Conservation (phyloP, 2,888 invertebrate genomes). For the Megastigmus dorsalis region DNA sequence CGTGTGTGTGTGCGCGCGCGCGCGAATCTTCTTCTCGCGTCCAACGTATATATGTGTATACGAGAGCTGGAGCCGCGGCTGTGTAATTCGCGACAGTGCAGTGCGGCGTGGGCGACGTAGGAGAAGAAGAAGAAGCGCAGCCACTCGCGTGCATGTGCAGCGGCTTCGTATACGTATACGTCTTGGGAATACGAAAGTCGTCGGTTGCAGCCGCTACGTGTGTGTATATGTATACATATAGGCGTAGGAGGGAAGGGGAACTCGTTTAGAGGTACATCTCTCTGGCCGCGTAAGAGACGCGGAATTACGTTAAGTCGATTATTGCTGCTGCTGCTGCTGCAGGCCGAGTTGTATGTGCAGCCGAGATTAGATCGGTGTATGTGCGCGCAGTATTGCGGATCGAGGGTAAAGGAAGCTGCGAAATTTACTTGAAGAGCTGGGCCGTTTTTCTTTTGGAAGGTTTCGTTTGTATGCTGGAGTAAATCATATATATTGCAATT, state of each 20-base stretch:
- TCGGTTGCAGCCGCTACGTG: not conserved
- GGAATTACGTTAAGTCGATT: constrained; percentile 32
- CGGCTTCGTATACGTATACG: not conserved
- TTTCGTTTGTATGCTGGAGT: too few species aligned
- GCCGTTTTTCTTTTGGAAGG: too few species aligned
- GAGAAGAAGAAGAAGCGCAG: too few species aligned
- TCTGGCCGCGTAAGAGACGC: constrained; percentile 20
- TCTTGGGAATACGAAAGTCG: constrained; percentile 33
- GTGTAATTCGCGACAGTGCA: constrained; percentile 41
- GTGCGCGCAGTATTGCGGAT: too few species aligned
- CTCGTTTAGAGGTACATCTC: constrained; percentile 23
- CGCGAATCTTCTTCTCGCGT: constrained; percentile 32
- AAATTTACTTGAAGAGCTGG: too few species aligned
- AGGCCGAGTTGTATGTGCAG: too few species aligned
- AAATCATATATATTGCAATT: too few species aligned
- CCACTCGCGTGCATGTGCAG: not conserved
- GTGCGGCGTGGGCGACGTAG: constrained; percentile 44
- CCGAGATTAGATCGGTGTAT: too few species aligned
- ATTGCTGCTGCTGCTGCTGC: too few species aligned
- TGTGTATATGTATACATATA: constrained; percentile 16
- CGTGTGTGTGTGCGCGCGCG: too few species aligned
- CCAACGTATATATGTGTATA: not conserved
- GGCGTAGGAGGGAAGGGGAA: not conserved
- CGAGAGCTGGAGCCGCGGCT: not conserved
- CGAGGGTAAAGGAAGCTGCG: too few species aligned